These are phyloP conservation scores for Baryphthengus martii DNA, from an alignment of 2,113 vertebrate genomes.

Conservation along the genomic window DNA sequence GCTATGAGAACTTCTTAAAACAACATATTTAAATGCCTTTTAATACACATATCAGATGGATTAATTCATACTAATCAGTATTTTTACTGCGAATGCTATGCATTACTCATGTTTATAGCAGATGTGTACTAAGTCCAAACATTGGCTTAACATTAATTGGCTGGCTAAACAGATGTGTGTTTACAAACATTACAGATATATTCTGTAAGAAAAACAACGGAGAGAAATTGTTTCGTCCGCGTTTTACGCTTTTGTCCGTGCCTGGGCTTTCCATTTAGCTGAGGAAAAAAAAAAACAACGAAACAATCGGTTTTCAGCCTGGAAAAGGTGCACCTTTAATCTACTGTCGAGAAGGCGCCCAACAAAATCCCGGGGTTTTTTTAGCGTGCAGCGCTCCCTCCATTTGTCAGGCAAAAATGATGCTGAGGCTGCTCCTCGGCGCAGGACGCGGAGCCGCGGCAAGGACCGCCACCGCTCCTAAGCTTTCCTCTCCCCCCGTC, in stretches of 20 bases:
- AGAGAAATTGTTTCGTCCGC: constrained; percentile 18
- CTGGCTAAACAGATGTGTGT: constrained; percentile 76
- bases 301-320: not conserved
- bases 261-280: not conserved
- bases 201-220: constrained; percentile 6
- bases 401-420: not conserved
- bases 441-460: not conserved
- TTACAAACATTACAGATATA: constrained; percentile 58
- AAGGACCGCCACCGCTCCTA: not conserved
- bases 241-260: not conserved
- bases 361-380: not conserved
- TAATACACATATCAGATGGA: constrained; percentile 77
- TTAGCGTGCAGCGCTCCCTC: not conserved
- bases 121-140: constrained; percentile 73
- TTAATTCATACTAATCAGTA: constrained; percentile 82
- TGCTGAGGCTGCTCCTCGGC: not conserved
- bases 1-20: constrained; percentile 80
- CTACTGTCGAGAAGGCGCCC: not conserved
- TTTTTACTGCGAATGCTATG: constrained; percentile 75
- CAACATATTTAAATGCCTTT: constrained; percentile 77
- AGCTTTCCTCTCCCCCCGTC: not conserved
- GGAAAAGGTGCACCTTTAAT: constrained; percentile 6
- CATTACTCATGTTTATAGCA: constrained; percentile 83
- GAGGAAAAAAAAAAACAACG: too few species aligned
- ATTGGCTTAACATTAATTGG: constrained; percentile 81